Percentiles rank a stretch among this genome's conserved stretches.
These are phyloP conservation scores for Lasius fuliginosus DNA, from an alignment of 2,888 invertebrate species.

Conservation along the genomic window DNA sequence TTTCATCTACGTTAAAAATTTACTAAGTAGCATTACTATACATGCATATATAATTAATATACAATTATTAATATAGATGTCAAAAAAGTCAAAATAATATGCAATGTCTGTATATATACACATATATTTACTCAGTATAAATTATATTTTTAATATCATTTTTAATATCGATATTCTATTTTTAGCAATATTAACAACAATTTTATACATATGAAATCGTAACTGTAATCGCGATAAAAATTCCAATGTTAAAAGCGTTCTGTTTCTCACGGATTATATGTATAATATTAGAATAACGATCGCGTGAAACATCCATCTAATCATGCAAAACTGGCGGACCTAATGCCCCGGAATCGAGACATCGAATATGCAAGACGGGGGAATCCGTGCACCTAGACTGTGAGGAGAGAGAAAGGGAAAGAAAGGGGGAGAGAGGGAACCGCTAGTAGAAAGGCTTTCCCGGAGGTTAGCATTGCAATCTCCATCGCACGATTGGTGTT, in stretches of 20 bases:
- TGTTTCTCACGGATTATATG: not conserved
- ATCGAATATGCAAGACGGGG: conserved; percentile 75
- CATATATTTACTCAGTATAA: not conserved
- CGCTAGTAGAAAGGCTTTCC: conserved; percentile 72
- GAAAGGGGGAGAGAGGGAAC: conserved; percentile 1
- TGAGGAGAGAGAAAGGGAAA: not conserved
- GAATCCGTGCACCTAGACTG: conserved; percentile 30
- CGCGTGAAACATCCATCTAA: conserved; percentile 41
- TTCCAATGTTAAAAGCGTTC: not conserved
- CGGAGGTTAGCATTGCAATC: conserved; percentile 76
- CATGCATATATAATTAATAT: not conserved
- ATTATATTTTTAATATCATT: not conserved
- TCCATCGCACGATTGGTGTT: conserved; percentile 78
- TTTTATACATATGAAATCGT: not conserved
- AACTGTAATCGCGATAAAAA: not conserved
- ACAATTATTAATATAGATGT: not conserved
- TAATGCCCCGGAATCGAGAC: conserved; percentile 71
- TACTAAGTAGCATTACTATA: not conserved
- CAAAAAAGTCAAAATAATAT: not conserved
- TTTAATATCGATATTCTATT: not conserved
- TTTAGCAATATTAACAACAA: not conserved
- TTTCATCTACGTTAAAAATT: not conserved
- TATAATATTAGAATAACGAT: conserved; percentile 9
- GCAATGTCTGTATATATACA: not conserved
- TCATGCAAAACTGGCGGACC: conserved; percentile 54